These are phyloP conservation scores for Nibea coibor DNA, from an alignment of 2,113 vertebrate species.

Conservation along the genomic window DNA sequence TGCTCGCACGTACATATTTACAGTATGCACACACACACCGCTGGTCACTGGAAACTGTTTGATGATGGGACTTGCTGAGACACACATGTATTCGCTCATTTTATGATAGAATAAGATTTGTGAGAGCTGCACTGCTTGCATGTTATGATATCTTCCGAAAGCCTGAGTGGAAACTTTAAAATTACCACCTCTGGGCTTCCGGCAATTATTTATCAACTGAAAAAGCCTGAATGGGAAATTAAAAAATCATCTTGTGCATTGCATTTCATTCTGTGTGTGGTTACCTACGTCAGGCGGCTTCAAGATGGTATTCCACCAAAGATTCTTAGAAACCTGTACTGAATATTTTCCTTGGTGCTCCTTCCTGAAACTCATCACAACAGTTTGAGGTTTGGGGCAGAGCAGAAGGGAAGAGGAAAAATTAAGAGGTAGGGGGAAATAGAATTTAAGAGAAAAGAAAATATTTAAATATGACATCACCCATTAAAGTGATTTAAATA, in stretches of 20 bases:
- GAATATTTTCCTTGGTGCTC: slow-evolving; percentile 31
- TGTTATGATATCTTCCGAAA: slow-evolving; percentile 12
- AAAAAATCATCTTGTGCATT: slow-evolving; percentile 26
- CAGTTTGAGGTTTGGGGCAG: slow-evolving; percentile 11
- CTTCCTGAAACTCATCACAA: slow-evolving; percentile 10
- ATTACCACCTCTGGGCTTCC: slow-evolving; percentile 6
- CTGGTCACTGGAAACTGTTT: slow-evolving; percentile 38
- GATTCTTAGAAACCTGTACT: slow-evolving; percentile 9
- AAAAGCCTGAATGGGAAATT: slow-evolving; percentile 27
- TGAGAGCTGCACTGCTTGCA: not conserved
- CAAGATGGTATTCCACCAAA: not conserved
- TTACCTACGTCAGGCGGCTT: slow-evolving; percentile 14
- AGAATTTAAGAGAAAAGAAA: not conserved
- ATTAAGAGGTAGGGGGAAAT: not conserved
- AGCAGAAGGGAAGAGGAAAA: not conserved
- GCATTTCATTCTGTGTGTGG: slow-evolving; percentile 6
- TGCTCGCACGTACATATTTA: too few species aligned
- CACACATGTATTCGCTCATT: slow-evolving; percentile 11
- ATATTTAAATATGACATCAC: slow-evolving; percentile 21
- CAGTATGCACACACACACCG: slow-evolving; percentile 7
- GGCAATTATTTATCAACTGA: slow-evolving; percentile 32
- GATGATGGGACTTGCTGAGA: slow-evolving; percentile 24
- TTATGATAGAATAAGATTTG: slow-evolving; percentile 35
- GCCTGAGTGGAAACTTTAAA: slow-evolving; percentile 37
- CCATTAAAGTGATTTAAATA: slow-evolving; percentile 32